Conservation (phyloP, 2,888 invertebrate genomes). For the Monopis laevigella region DNA sequence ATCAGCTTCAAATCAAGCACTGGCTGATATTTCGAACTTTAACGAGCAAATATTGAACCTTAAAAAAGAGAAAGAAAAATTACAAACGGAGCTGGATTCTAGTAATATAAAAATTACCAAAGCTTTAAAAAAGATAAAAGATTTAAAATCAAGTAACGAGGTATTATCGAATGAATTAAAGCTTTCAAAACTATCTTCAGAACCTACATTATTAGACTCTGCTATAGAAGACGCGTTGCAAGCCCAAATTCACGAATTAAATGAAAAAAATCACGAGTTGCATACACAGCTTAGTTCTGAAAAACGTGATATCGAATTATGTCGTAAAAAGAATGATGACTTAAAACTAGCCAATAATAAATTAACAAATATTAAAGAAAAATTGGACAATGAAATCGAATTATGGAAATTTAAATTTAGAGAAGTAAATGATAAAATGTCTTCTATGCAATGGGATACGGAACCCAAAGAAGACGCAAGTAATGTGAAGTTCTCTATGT, state of each 20-base stretch:
- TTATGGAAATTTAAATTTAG: constrained; percentile 77
- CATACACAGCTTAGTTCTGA: constrained; percentile 68
- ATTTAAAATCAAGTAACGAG: constrained; percentile 77
- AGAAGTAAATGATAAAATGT: constrained; percentile 74
- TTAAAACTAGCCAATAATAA: constrained; percentile 80
- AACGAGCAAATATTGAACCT: constrained; percentile 69
- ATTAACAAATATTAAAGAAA: constrained; percentile 82
- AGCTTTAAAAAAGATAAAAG: constrained; percentile 84
- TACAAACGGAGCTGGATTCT: constrained; percentile 70
- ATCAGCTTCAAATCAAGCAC: constrained; percentile 21
- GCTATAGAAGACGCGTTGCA: constrained; percentile 86
- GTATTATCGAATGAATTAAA: constrained; percentile 64
- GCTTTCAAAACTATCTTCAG: constrained; percentile 55
- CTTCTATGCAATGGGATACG: constrained; percentile 41
- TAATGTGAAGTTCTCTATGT: constrained; percentile 19
- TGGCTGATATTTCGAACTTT: constrained; percentile 51
- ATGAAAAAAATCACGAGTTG: constrained; percentile 71
- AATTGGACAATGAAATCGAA: constrained; percentile 79
- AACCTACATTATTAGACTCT: constrained; percentile 73
- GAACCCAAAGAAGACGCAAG: constrained; percentile 29
- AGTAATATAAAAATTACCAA: constrained; percentile 78
- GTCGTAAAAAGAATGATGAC: constrained; percentile 77
- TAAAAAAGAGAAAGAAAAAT: constrained; percentile 63
- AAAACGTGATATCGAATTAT: constrained; percentile 72
- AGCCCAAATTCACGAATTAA: constrained; percentile 71